Evolutionary conservation across 1,140 invertebrate genomes (phyloP).

Genomic region (Drosophila orena): DNA sequence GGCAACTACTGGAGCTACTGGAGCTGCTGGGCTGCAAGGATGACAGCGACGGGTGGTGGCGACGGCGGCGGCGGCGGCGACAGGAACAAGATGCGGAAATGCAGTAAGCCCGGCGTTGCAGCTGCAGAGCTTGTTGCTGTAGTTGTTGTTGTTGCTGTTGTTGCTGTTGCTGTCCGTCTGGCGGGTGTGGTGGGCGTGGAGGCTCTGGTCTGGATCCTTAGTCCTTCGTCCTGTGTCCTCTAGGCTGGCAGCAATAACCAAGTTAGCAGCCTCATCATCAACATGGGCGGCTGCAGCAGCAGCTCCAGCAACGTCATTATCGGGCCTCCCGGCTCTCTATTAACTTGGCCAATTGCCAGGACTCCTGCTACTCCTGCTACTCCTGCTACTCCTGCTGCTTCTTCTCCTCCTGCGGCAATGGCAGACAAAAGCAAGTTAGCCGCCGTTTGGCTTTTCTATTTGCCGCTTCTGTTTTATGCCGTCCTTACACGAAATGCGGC

Average conservation of each 20-base stretch:
- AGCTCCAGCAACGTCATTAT: conserved; percentile 76
- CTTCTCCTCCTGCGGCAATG: neutral
- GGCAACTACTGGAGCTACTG: conserved; percentile 13
- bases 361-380: neutral
- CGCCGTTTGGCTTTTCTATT: conserved; percentile 42
- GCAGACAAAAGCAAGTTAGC: conserved; percentile 59
- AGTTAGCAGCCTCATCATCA: conserved; percentile 79
- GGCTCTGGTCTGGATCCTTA: conserved; percentile 4
- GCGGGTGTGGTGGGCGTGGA: conserved; percentile 1
- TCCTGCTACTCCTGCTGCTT: neutral
- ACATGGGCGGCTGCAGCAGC: conserved; percentile 47
- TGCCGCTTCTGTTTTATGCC: conserved; percentile 54
- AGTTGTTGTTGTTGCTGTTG: conserved; percentile 21
- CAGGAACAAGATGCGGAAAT: conserved; percentile 76
- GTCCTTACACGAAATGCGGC: conserved; percentile 30
- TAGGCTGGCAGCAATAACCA: conserved; percentile 77
- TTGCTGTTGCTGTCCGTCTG: conserved; percentile 30
- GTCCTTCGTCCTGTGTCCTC: conserved; percentile 34
- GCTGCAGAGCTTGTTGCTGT: conserved; percentile 11
- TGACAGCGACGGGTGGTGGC: conserved; percentile 37
- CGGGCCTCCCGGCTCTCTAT: conserved; percentile 65
- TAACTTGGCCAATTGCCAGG: conserved; percentile 82
- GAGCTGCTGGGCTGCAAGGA: conserved; percentile 19
- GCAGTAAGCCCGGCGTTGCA: conserved; percentile 61
- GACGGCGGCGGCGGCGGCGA: conserved; percentile 30